These are phyloP conservation scores for Catagonus wagneri DNA, from an alignment of 2,113 vertebrate species.

Conservation along the genomic window DNA sequence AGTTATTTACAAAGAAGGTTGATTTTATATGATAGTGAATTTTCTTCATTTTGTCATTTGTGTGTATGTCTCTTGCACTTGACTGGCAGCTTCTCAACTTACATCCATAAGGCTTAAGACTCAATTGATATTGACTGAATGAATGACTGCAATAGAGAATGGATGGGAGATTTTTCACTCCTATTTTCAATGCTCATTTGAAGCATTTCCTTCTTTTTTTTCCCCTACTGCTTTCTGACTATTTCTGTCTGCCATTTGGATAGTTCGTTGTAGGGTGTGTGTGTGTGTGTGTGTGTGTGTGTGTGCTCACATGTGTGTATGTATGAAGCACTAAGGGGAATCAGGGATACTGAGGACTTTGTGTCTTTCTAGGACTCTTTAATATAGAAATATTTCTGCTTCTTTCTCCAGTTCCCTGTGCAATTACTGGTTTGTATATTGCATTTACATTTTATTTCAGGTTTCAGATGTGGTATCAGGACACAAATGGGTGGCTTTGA, in stretches of 20 bases:
- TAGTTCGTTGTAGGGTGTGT: not conserved
- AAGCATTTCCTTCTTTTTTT: constrained; percentile 4
- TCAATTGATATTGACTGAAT: not conserved
- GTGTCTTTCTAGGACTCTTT: not conserved
- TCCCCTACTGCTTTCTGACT: not conserved
- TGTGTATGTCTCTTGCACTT: not conserved
- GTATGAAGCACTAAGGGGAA: not conserved
- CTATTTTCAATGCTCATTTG: not conserved
- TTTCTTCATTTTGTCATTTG: not conserved
- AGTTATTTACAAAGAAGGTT: not conserved
- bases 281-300: not conserved
- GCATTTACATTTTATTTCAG: not conserved
- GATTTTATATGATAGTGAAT: not conserved
- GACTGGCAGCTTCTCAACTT: not conserved
- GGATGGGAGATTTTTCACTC: not conserved
- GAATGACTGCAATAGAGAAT: not conserved
- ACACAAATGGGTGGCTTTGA: not conserved
- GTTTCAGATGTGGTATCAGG: not conserved
- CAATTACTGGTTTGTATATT: not conserved
- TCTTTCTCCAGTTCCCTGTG: not conserved
- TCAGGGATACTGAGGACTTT: not conserved
- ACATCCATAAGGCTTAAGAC: not conserved
- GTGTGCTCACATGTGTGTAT: not conserved
- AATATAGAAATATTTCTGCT: not conserved
- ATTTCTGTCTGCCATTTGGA: not conserved